A percentile compares a stretch with the other conserved stretches of the same genome.
Conservation (phyloP, 2,888 invertebrate species). For the Perizoma affinitatum region DNA sequence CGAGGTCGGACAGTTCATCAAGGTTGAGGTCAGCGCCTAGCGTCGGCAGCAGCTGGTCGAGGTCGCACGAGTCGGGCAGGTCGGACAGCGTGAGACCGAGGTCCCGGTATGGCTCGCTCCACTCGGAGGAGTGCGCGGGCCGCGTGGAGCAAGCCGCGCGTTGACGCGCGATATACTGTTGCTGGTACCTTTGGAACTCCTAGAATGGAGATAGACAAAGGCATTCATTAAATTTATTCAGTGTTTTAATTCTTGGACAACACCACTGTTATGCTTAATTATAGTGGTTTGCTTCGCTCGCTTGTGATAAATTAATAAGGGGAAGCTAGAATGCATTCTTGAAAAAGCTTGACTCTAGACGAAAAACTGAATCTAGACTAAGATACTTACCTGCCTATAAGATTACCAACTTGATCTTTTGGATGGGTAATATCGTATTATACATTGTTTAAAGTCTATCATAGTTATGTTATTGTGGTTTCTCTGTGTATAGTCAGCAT, state of each 20-base stretch:
- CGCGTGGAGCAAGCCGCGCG: slow-evolving; percentile 66
- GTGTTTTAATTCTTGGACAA: background rate
- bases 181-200: slow-evolving; percentile 86
- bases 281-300: too few species aligned
- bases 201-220: slow-evolving; percentile 46
- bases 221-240: background rate
- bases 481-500: too few species aligned
- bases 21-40: slow-evolving; percentile 85
- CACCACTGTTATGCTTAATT: background rate
- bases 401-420: too few species aligned
- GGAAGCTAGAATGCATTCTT: too few species aligned
- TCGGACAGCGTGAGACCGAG: slow-evolving; percentile 69
- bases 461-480: too few species aligned
- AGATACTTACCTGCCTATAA: too few species aligned
- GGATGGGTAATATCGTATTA: too few species aligned
- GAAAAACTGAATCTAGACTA: too few species aligned
- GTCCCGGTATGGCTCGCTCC: slow-evolving; percentile 80
- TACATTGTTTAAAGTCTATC: too few species aligned
- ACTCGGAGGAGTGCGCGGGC: slow-evolving; percentile 65
- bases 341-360: too few species aligned
- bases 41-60: slow-evolving; percentile 87
- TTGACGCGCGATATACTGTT: slow-evolving; percentile 85
- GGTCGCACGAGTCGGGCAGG: slow-evolving; percentile 80
- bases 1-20: slow-evolving; percentile 75
- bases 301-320: too few species aligned